A percentile compares a stretch with the other conserved stretches of the same genome.
These are phyloP conservation scores for Teinopalpus imperialis DNA, from an alignment of 2,888 invertebrate genomes.

Conservation along the genomic window DNA sequence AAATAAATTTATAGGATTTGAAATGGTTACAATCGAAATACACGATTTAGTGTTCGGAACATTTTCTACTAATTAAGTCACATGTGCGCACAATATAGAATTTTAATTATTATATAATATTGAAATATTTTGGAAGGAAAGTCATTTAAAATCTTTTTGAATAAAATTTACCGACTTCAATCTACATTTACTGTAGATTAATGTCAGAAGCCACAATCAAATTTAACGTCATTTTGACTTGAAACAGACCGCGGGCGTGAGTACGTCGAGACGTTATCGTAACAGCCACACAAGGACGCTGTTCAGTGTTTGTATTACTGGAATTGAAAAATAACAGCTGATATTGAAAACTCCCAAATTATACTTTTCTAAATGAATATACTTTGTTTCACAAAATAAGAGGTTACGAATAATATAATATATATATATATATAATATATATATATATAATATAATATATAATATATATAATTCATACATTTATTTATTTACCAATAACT, in stretches of 20 bases:
- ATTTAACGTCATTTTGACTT: conserved; percentile 7
- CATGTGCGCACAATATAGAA: too few relatives aligned
- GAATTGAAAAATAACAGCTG: conserved; percentile 26
- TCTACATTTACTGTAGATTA: conserved; percentile 1
- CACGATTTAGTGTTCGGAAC: too few relatives aligned
- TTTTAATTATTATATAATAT: too few relatives aligned
- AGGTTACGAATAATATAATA: conserved; percentile 1
- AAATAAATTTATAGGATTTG: too few relatives aligned
- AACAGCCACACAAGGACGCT: conserved; percentile 6
- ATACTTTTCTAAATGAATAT: conserved; percentile 1
- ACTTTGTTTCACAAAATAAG: conserved; percentile 11
- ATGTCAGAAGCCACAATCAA: conserved; percentile 1
- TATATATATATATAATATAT: too few relatives aligned
- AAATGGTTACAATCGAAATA: too few relatives aligned
- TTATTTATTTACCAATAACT: too few relatives aligned
- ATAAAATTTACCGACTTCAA: too few relatives aligned
- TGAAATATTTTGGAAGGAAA: too few relatives aligned
- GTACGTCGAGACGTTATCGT: conserved; percentile 16
- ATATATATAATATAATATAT: too few relatives aligned
- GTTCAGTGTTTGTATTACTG: conserved; percentile 12
- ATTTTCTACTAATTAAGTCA: too few relatives aligned
- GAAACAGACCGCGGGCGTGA: neutral
- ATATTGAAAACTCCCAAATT: conserved; percentile 10
- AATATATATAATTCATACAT: too few relatives aligned
- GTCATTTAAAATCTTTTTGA: neutral